Conservation (phyloP, 2,888 invertebrate genomes). For the Lamellibrachia columna region DNA sequence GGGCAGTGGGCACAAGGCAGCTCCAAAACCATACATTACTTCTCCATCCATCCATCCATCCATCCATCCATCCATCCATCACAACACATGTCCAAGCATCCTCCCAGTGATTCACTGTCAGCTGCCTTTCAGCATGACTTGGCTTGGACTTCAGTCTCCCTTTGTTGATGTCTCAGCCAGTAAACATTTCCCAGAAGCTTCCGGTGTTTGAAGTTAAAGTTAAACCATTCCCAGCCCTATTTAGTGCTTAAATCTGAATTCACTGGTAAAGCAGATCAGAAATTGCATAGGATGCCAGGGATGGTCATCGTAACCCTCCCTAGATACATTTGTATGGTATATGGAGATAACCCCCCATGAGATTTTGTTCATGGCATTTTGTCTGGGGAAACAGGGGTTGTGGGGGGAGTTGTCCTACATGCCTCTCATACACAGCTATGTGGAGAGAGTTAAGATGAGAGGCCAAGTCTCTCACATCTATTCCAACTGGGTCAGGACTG, state of each 20-base stretch:
- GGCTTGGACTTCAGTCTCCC: not conserved
- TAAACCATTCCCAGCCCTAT: not conserved
- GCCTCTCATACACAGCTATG: too few relatives aligned
- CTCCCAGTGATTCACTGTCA: not conserved
- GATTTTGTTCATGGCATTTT: too few relatives aligned
- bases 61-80: not conserved
- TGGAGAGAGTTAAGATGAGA: not conserved
- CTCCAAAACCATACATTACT: not conserved
- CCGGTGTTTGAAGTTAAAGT: not conserved
- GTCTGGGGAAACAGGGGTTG: too few relatives aligned
- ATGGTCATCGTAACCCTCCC: not conserved
- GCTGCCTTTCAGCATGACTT: not conserved
- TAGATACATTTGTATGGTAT: not conserved
- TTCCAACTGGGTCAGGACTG: not conserved
- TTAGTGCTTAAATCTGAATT: not conserved
- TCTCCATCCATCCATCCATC: too few relatives aligned
- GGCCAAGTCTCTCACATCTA: not conserved
- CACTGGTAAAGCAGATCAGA: not conserved
- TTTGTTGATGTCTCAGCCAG: not conserved
- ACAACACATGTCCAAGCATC: not conserved
- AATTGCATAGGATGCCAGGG: not conserved
- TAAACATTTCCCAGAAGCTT: conserved; percentile 10
- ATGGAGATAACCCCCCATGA: not conserved
- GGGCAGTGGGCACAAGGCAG: not conserved
- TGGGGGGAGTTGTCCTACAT: too few relatives aligned